Conservation (phyloP, 2,113 vertebrate species). For the Meles meles region DNA sequence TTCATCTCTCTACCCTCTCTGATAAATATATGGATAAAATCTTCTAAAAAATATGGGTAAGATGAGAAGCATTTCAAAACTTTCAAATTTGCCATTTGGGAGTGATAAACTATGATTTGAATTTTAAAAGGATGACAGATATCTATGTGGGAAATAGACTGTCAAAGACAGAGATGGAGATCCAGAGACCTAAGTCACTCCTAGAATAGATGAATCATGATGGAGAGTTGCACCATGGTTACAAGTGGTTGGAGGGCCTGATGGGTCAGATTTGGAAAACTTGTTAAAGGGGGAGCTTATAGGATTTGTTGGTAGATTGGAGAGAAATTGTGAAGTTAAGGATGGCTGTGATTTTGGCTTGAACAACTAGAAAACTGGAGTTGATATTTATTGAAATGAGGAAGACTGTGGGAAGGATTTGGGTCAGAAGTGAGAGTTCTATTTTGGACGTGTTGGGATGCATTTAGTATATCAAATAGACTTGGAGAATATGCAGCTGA, state of each 20-base stretch:
- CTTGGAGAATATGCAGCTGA: not conserved
- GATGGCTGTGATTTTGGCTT: not conserved
- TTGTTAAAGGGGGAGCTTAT: not conserved
- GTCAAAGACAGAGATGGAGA: not conserved
- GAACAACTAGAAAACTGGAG: not conserved
- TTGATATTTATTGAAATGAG: not conserved
- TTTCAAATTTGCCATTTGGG: not conserved
- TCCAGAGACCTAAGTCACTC: not conserved
- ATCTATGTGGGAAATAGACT: not conserved
- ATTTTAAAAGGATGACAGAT: not conserved
- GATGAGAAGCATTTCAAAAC: not conserved
- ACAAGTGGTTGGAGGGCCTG: not conserved
- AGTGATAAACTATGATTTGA: not conserved
- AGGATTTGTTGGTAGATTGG: not conserved
- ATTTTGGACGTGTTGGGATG: not conserved
- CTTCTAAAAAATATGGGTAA: not conserved
- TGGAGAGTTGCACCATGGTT: not conserved
- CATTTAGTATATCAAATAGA: not conserved
- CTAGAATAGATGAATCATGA: not conserved
- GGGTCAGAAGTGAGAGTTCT: not conserved
- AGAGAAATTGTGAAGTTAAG: not conserved
- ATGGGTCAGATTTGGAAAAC: not conserved
- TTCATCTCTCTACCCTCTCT: not conserved
- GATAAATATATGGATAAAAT: not conserved
- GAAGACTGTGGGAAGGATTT: not conserved